A percentile compares a stretch with the other conserved stretches of the same genome.
Conservation (phyloP, 2,888 invertebrate genomes). For the Nymphalis polychloros region DNA sequence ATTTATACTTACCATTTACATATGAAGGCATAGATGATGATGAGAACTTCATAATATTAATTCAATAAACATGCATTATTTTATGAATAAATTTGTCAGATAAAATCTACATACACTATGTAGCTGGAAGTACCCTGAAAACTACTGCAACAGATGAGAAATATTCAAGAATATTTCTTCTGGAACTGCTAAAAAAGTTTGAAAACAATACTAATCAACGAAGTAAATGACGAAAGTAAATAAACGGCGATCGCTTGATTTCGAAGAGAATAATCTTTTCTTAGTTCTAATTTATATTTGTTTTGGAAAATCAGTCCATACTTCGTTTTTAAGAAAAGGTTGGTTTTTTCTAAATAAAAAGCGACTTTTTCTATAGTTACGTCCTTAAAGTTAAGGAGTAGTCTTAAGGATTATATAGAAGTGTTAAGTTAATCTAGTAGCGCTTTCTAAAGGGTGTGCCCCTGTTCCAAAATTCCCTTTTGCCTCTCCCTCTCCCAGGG, state of each 20-base stretch:
- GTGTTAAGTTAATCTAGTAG: constrained; percentile 39
- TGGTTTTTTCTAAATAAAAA: not conserved
- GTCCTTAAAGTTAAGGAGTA: not conserved
- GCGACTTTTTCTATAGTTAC: not conserved
- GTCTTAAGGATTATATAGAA: not conserved
- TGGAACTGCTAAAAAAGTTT: constrained; percentile 19
- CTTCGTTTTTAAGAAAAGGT: not conserved
- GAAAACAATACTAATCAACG: constrained; percentile 20
- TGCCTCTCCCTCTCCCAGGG: constrained; percentile 67
- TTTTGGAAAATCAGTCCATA: not conserved
- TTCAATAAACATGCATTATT: constrained; percentile 9
- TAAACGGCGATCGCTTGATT: not conserved
- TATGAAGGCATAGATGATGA: not conserved
- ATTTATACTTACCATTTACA: constrained; percentile 22
- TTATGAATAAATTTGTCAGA: constrained; percentile 11
- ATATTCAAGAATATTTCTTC: not conserved
- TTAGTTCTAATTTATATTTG: no score
- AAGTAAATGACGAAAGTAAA: constrained; percentile 1
- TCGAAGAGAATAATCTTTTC: not conserved
- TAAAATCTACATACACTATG: not conserved
- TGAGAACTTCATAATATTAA: not conserved
- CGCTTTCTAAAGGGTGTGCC: constrained; percentile 68
- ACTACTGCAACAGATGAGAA: constrained; percentile 3
- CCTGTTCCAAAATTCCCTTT: constrained; percentile 70
- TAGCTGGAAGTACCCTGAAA: constrained; percentile 7